Conservation (phyloP, 2,113 vertebrate genomes). For the rabbit (Oryctolagus cuniculus) region mOryCun1.1 NC_091440.1:6096501-6097000, state of each 20-base stretch:
- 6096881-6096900: neutral
- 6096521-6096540: neutral
- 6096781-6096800: neutral
- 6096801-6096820: no score
- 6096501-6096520: no score
- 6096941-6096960: neutral
- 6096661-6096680: neutral
- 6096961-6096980: accelerated
- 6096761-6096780: no score
- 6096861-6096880: neutral
- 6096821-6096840: no score
- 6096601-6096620: neutral
- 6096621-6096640: neutral
- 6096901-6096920: accelerated
- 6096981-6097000: neutral
- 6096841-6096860: neutral
- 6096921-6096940: accelerated
- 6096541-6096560: accelerated
- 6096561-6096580: no score
- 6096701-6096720: accelerated
- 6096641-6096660: neutral
- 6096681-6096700: accelerated
- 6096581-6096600: neutral
- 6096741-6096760: neutral
- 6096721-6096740: neutral